Evolutionary conservation across 2,797 vertebrate genomes (phyloP).

Genomic region (Pseudochirops cupreus): DNA sequence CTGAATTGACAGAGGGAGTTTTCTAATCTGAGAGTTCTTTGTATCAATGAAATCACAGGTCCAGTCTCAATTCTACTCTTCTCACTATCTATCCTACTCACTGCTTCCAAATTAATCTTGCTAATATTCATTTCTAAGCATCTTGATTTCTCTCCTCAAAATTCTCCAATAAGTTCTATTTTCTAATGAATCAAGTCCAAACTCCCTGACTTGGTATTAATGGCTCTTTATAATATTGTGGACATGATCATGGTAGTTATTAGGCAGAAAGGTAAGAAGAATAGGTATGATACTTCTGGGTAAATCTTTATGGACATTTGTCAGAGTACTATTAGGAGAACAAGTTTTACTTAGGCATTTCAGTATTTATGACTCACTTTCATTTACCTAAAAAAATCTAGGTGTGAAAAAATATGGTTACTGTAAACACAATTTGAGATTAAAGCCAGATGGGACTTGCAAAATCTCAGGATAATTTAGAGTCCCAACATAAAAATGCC

Average conservation of each 20-base stretch:
- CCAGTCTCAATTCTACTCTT: neutral
- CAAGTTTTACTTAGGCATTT: slow-evolving; percentile 42
- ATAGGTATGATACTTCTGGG: neutral
- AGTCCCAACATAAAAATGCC: slow-evolving; percentile 66
- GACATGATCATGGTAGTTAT: neutral
- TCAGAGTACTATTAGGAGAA: slow-evolving; percentile 48
- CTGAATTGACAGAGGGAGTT: neutral
- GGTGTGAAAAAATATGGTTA: slow-evolving; percentile 58
- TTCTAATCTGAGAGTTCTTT: neutral
- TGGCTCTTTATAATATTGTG: neutral
- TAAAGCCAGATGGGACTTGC: slow-evolving; percentile 58
- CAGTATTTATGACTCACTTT: neutral
- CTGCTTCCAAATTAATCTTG: neutral
- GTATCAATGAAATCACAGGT: neutral
- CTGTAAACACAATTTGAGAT: slow-evolving; percentile 67
- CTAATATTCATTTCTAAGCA: neutral
- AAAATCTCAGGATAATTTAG: slow-evolving; percentile 70
- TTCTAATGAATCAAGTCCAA: neutral
- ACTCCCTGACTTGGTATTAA: neutral
- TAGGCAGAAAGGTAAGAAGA: slow-evolving; percentile 23
- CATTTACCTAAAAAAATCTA: neutral
- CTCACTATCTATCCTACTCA: neutral
- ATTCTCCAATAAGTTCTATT: neutral
- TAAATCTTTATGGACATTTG: slow-evolving; percentile 25
- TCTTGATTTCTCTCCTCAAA: neutral